phyloP scores from a whole-genome alignment of 1,140 invertebrate species.

The Parapsyche elsis region DNA sequence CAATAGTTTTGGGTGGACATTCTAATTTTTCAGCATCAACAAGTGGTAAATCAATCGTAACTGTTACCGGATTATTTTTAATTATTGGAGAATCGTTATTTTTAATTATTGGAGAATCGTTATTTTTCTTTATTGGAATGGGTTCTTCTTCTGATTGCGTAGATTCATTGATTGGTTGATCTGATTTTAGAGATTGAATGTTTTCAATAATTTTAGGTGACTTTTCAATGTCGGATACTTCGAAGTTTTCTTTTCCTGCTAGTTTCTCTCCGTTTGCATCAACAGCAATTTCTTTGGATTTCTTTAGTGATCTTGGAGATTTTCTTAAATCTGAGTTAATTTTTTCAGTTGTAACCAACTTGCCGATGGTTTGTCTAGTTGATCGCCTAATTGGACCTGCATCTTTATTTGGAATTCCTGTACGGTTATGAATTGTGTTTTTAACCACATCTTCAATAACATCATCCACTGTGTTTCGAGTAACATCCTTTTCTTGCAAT shows the following conservation, averaged over 20 bases:
- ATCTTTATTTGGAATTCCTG: constrained; percentile 57
- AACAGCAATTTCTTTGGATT: constrained; percentile 70
- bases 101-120: constrained; percentile 7
- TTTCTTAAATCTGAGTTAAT: constrained; percentile 67
- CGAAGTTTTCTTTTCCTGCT: constrained; percentile 57
- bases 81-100: not conserved
- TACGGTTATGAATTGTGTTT: constrained; percentile 64
- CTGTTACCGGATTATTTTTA: too few species aligned
- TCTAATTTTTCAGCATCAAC: constrained; percentile 28
- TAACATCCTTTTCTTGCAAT: constrained; percentile 80
- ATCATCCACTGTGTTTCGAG: constrained; percentile 81
- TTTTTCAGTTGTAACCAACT: constrained; percentile 60
- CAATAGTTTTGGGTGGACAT: not conserved
- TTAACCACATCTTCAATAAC: constrained; percentile 87
- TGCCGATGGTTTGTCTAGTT: constrained; percentile 60
- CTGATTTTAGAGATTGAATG: not conserved
- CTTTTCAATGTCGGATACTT: constrained; percentile 55
- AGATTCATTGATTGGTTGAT: constrained; percentile 38
- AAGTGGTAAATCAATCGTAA: not conserved
- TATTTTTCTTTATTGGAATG: constrained; percentile 62
- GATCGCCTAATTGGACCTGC: constrained; percentile 60
- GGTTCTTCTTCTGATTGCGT: constrained; percentile 24
- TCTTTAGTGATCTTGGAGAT: constrained; percentile 71
- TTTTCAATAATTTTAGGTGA: constrained; percentile 58
- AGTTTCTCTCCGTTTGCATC: constrained; percentile 71